phyloP scores from a whole-genome alignment of 2,888 invertebrate genomes.

The Agelastica alni region DNA sequence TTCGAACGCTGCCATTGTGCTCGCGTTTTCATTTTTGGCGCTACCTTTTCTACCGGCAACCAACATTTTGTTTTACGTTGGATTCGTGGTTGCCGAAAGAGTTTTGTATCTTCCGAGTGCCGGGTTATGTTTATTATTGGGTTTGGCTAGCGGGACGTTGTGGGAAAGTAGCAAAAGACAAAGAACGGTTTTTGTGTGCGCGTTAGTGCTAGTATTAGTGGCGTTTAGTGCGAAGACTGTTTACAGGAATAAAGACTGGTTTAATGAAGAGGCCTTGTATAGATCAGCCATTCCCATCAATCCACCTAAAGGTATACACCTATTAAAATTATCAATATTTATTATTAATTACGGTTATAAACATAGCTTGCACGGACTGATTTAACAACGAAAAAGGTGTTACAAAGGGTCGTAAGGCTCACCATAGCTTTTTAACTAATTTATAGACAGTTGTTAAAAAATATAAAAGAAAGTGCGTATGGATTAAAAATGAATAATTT shows the following conservation, averaged over 20 bases:
- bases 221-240: conserved; percentile 78
- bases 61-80: conserved; percentile 96
- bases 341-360: too few relatives aligned
- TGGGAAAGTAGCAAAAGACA: conserved; percentile 52
- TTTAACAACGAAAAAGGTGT: too few relatives aligned
- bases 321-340: too few relatives aligned
- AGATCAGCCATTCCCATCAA: conserved; percentile 88
- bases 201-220: conserved; percentile 63
- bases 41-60: conserved; percentile 95
- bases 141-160: conserved; percentile 68
- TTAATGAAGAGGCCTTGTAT: conserved; percentile 90
- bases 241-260: conserved; percentile 87
- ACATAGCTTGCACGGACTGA: too few relatives aligned
- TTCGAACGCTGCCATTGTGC: conserved; percentile 41
- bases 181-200: conserved; percentile 57
- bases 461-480: too few relatives aligned
- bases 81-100: conserved; percentile 96
- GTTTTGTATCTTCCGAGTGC: conserved; percentile 95
- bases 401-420: too few relatives aligned
- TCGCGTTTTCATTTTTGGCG: conserved; percentile 77
- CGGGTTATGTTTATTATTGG: conserved; percentile 89
- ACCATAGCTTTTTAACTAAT: too few relatives aligned
- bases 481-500: too few relatives aligned
- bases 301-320: conserved; percentile 99
- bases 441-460: too few relatives aligned